Evolutionary conservation across 2,797 vertebrate genomes (phyloP).

Genomic region (Hozukius guyotensis): DNA sequence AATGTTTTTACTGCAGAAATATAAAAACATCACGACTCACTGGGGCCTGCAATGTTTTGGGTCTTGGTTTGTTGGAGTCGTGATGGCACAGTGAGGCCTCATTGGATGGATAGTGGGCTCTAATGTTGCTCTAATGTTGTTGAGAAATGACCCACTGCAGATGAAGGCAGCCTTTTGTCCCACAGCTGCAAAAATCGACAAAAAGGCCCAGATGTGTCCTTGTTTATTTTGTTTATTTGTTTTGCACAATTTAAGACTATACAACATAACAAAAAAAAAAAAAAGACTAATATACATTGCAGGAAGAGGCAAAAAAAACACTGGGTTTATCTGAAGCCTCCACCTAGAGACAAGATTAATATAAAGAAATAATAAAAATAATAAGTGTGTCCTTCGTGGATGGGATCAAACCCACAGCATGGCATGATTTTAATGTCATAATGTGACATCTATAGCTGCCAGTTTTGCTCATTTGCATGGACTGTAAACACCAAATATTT

Average conservation of each 20-base stretch:
- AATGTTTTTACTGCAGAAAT: slow-evolving; percentile 47
- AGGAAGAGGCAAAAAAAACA: too few species aligned
- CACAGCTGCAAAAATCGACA: slow-evolving; percentile 48
- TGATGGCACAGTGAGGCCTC: slow-evolving; percentile 10
- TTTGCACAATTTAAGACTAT: too few species aligned
- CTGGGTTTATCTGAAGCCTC: too few species aligned
- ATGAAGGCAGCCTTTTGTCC: slow-evolving; percentile 65
- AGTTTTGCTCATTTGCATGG: neutral
- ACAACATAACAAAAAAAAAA: too few species aligned
- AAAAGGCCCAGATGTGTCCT: slow-evolving; percentile 37
- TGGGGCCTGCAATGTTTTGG: slow-evolving; percentile 15
- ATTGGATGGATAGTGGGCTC: neutral
- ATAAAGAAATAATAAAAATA: too few species aligned
- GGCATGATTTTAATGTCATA: neutral
- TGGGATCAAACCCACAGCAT: neutral
- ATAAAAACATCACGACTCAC: slow-evolving; percentile 45
- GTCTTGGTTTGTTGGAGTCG: neutral
- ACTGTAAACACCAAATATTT: neutral
- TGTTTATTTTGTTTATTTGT: too few species aligned
- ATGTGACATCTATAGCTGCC: neutral
- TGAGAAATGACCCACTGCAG: slow-evolving; percentile 43
- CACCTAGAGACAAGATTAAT: too few species aligned
- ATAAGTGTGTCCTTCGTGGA: neutral
- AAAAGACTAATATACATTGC: too few species aligned
- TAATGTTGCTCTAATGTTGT: slow-evolving; percentile 18